A percentile compares a stretch with the other conserved stretches of the same genome.
These are phyloP conservation scores for Grapholita molesta DNA, from an alignment of 1,140 invertebrate species.

Conservation along the genomic window DNA sequence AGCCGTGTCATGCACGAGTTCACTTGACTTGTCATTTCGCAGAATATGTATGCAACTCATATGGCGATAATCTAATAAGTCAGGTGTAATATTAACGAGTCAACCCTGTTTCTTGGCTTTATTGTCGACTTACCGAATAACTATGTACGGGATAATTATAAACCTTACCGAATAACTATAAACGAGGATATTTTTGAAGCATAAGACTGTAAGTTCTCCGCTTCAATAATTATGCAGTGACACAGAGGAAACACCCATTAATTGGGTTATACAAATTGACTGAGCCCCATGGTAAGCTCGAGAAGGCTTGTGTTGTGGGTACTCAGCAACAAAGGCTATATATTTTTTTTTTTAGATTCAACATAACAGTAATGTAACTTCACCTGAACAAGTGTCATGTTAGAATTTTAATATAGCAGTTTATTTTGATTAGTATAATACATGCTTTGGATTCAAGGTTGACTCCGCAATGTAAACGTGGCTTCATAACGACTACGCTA, in stretches of 20 bases:
- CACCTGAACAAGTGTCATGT: not conserved
- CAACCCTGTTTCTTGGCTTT: not conserved
- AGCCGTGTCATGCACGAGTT: conserved; percentile 66
- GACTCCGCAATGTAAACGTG: conserved; percentile 8
- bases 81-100: conserved; percentile 4
- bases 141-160: too few relatives aligned
- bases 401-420: too few relatives aligned
- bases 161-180: not conserved
- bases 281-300: too few relatives aligned
- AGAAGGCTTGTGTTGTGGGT: too few relatives aligned
- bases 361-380: not conserved
- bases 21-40: conserved; percentile 66
- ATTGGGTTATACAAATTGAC: too few relatives aligned
- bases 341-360: not conserved
- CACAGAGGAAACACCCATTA: too few relatives aligned
- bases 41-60: conserved; percentile 65
- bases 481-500: conserved; percentile 74
- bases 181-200: not conserved
- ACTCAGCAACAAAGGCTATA: too few relatives aligned
- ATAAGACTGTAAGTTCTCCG: not conserved
- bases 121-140: not conserved
- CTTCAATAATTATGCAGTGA: not conserved
- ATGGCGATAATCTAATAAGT: conserved; percentile 62
- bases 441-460: not conserved
- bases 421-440: not conserved